Conservation (phyloP, 2,888 invertebrate species). For the Camptogramma bilineatum region DNA sequence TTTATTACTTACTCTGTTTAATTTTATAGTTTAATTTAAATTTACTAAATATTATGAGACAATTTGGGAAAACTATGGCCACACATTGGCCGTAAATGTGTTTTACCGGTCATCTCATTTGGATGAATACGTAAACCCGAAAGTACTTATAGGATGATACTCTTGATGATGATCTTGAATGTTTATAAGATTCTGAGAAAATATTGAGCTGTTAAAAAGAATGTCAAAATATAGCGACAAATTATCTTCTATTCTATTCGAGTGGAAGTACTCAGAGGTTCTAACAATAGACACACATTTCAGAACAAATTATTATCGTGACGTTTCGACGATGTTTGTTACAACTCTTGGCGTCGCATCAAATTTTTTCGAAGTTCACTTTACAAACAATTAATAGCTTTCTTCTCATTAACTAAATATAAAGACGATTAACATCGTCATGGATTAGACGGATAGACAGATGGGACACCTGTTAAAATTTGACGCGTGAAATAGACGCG, state of each 20-base stretch:
- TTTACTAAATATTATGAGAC: too few species aligned
- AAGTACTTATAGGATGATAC: too few species aligned
- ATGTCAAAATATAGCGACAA: not conserved
- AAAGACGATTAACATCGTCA: conserved; percentile 31
- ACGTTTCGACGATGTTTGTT: conserved; percentile 38
- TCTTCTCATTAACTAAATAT: conserved; percentile 39
- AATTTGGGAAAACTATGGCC: too few species aligned
- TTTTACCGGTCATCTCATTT: too few species aligned
- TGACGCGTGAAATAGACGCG: conserved; percentile 16
- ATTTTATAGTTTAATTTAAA: too few species aligned
- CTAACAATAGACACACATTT: conserved; percentile 50
- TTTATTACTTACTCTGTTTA: too few species aligned
- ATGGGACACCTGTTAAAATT: conserved; percentile 26
- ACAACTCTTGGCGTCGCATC: conserved; percentile 44
- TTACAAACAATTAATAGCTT: conserved; percentile 35
- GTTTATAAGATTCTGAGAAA: too few species aligned
- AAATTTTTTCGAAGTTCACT: conserved; percentile 41
- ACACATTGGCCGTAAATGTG: too few species aligned
- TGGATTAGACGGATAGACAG: conserved; percentile 23
- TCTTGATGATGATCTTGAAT: too few species aligned
- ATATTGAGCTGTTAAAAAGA: too few species aligned
- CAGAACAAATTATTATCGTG: conserved; percentile 51
- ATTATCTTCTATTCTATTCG: not conserved
- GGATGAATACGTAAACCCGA: too few species aligned
- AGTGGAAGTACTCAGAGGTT: conserved; percentile 14